A percentile compares a stretch with the other conserved stretches of the same genome.
Conservation (phyloP, 2,888 invertebrate species). For the Carabus problematicus region DNA sequence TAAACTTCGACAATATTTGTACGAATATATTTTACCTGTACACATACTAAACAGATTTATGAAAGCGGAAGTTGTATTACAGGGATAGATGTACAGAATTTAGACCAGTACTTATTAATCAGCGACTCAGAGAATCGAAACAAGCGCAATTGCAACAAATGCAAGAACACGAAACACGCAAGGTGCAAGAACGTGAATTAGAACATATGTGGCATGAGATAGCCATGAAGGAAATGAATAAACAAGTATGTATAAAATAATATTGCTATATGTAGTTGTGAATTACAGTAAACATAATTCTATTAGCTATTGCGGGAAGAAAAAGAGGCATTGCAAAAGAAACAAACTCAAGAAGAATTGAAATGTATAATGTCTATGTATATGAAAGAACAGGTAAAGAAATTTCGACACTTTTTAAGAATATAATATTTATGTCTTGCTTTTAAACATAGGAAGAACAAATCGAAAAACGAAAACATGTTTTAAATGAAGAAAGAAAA, state of each 20-base stretch:
- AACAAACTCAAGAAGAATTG: constrained; percentile 18
- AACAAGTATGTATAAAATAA: constrained; percentile 49
- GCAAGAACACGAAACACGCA: constrained; percentile 64
- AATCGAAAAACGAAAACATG: constrained; percentile 10
- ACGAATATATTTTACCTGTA: background rate
- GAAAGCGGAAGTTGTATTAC: constrained; percentile 16
- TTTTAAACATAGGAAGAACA: constrained; percentile 10
- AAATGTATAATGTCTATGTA: background rate
- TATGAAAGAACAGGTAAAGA: constrained; percentile 26
- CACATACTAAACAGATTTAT: background rate
- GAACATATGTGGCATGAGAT: constrained; percentile 69
- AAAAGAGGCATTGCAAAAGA: constrained; percentile 21
- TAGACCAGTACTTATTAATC: constrained; percentile 59
- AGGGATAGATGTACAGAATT: constrained; percentile 60
- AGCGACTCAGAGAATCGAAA: constrained; percentile 63
- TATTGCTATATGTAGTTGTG: too few species aligned
- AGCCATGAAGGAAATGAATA: constrained; percentile 65
- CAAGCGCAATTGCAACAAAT: constrained; percentile 68
- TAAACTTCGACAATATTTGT: constrained; percentile 58
- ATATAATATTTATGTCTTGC: background rate
- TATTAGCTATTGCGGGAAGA: constrained; percentile 8
- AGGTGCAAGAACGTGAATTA: constrained; percentile 63
- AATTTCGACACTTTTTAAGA: background rate
- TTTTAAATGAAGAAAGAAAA: constrained; percentile 10
- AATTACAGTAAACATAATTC: too few species aligned